phyloP scores from a whole-genome alignment of 2,888 invertebrate species.

The Hirtodrosophila cameraria region DNA sequence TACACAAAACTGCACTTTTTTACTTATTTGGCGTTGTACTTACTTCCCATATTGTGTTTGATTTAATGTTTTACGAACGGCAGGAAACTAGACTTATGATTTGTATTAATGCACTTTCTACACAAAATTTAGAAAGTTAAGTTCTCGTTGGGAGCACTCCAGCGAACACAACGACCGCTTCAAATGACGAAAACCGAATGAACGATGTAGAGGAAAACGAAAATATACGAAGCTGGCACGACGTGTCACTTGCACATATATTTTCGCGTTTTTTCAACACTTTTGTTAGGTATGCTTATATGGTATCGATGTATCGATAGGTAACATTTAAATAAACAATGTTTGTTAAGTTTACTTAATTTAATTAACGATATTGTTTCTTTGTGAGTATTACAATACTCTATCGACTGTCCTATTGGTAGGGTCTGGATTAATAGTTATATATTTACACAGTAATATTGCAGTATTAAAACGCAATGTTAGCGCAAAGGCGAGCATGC shows the following conservation, averaged over 20 bases:
- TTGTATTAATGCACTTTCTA: slow-evolving; percentile 56
- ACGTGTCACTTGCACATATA: slow-evolving; percentile 44
- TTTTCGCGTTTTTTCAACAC: slow-evolving; percentile 17
- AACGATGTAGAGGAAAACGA: slow-evolving; percentile 39
- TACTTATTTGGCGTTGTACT: slow-evolving; percentile 63
- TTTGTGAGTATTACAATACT: too few species aligned
- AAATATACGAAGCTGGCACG: slow-evolving; percentile 41
- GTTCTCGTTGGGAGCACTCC: slow-evolving; percentile 15
- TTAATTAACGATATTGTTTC: too few species aligned
- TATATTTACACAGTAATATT: too few species aligned
- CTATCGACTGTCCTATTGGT: too few species aligned
- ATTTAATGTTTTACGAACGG: slow-evolving; percentile 50
- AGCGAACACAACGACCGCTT: slow-evolving; percentile 39
- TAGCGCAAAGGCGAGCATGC: too few species aligned
- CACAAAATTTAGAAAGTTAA: slow-evolving; percentile 65
- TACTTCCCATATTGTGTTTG: slow-evolving; percentile 81
- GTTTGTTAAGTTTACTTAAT: not conserved
- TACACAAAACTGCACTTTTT: slow-evolving; percentile 18
- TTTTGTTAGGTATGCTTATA: slow-evolving; percentile 2
- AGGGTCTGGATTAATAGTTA: too few species aligned
- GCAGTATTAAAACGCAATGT: too few species aligned
- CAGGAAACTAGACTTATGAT: slow-evolving; percentile 36
- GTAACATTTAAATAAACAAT: not conserved
- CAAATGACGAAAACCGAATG: slow-evolving; percentile 63
- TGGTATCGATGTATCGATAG: slow-evolving; percentile 3